Percentiles rank a stretch among this genome's conserved stretches.
phyloP scores from a whole-genome alignment of 2,888 invertebrate genomes.

The Hartigia nigra region DNA sequence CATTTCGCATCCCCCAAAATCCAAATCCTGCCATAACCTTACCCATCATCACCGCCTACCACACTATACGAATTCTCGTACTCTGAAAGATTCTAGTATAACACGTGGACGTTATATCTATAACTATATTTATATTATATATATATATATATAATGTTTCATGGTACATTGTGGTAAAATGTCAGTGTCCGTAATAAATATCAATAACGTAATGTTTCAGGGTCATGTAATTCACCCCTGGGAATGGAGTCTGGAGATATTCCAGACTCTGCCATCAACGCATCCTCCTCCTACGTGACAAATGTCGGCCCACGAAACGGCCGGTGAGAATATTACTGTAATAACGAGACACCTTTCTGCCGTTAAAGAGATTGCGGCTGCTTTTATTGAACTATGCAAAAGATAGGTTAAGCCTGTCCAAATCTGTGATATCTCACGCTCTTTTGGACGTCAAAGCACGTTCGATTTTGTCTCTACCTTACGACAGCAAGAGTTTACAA shows the following conservation, averaged over 20 bases:
- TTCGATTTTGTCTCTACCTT: not conserved
- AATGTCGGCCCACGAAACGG: constrained; percentile 78
- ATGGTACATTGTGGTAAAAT: not conserved
- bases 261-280: constrained; percentile 75
- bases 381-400: not conserved
- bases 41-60: not conserved
- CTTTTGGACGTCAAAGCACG: not conserved
- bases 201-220: constrained; percentile 63
- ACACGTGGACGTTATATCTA: not conserved
- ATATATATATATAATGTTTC: not conserved
- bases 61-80: not conserved
- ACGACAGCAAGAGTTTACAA: not conserved
- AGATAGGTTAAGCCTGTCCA: not conserved
- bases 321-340: constrained; percentile 68
- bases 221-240: constrained; percentile 72
- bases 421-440: not conserved
- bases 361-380: constrained; percentile 6
- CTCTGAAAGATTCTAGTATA: not conserved
- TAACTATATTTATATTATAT: not conserved
- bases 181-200: constrained; percentile 12
- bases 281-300: constrained; percentile 78
- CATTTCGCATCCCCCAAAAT: not conserved
- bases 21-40: not conserved
- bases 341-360: not conserved
- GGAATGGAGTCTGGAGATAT: constrained; percentile 81